These are phyloP conservation scores for Anarhynchus alexandrinus DNA, from an alignment of 2,113 vertebrate species.

Conservation along the genomic window DNA sequence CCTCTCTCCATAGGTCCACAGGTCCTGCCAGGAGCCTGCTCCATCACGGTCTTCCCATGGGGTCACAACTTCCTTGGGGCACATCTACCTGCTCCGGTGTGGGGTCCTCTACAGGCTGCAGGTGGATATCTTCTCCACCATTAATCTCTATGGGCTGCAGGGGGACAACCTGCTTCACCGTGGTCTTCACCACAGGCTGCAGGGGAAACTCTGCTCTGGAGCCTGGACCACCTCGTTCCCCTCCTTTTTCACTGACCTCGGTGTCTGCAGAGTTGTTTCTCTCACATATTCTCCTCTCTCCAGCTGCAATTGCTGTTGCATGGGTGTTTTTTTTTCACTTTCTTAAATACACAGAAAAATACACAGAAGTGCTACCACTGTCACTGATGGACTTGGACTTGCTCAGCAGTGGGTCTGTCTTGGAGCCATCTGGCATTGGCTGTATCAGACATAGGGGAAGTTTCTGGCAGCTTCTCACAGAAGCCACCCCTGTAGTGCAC, in stretches of 20 bases:
- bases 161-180: not conserved
- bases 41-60: no score
- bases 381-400: not conserved
- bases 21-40: no score
- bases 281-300: not conserved
- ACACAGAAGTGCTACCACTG: no score
- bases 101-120: not conserved
- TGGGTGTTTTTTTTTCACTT: no score
- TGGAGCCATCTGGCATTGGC: not conserved
- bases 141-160: not conserved
- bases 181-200: not conserved
- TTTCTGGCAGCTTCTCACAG: not conserved
- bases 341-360: no score
- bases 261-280: not conserved
- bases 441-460: not conserved
- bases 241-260: not conserved
- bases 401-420: not conserved
- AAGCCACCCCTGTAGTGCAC: not conserved
- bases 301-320: not conserved
- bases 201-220: not conserved
- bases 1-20: no score
- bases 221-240: not conserved
- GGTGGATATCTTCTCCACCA: not conserved
- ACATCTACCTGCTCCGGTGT: not conserved
- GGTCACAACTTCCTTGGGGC: no score